Evolutionary conservation across 1,140 invertebrate species (phyloP).

Genomic region (Meloidogyne chitwoodi): DNA sequence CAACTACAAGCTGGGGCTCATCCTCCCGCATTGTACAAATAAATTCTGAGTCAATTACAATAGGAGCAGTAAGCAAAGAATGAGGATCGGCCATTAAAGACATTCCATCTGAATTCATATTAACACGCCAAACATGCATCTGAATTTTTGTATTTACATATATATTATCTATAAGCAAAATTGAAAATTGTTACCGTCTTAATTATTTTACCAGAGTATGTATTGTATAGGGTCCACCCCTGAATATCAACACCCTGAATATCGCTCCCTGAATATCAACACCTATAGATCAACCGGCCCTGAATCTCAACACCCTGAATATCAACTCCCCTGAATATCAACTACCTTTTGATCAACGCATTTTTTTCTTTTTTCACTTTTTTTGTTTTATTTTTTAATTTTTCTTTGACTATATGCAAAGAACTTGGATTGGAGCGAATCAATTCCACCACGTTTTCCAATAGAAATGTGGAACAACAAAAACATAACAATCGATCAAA

Average conservation of each 20-base stretch:
- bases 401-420: background rate
- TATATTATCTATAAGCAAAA: background rate
- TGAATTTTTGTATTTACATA: too few species aligned
- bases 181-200: too few species aligned
- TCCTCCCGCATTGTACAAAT: constrained; percentile 56
- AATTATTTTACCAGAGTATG: too few species aligned
- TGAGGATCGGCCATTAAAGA: constrained; percentile 34
- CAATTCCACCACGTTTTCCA: background rate
- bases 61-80: constrained; percentile 44
- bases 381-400: background rate
- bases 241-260: too few species aligned
- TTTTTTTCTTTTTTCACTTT: too few species aligned
- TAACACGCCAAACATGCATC: constrained; percentile 49
- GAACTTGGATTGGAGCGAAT: background rate
- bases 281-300: too few species aligned
- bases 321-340: too few species aligned
- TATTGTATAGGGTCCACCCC: too few species aligned
- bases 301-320: too few species aligned
- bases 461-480: background rate
- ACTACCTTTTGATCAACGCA: too few species aligned
- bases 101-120: constrained; percentile 49
- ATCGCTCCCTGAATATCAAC: too few species aligned
- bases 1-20: constrained; percentile 52
- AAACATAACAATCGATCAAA: background rate
- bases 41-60: constrained; percentile 51